Evolutionary conservation across 2,888 invertebrate species (phyloP), one percentile per base, ranked within the genome.

Genomic region (Cyclophora albipunctata): DNA sequence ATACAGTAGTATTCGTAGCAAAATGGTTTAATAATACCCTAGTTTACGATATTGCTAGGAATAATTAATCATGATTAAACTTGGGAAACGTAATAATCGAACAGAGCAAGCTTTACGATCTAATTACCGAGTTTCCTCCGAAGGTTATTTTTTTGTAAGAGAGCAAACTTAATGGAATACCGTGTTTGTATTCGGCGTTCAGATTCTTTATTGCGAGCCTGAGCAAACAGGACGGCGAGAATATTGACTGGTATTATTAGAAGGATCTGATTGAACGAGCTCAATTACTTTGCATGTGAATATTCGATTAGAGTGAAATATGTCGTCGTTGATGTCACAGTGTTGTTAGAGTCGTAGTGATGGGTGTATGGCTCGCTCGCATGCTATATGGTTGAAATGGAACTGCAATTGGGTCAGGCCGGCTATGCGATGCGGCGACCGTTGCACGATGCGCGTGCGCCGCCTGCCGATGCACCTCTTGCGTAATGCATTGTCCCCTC

Each of bases 371-470:
- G n/a, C n/a, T n/a, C 34, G 43, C 34, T 20, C 43, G 20, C 5
- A 37, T 37, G 46, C 51, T 47, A 52, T 53, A 53, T 45, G 48
- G 65, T 63, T 71, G 73, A 75, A 78, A 74, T 76, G 66, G 78
- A 78, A 74, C 60, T 69, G 73, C 77, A 81, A 79, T 76, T 87
- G 72, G 86, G 86, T 85, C 86, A 83, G 64, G 75, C 69, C 63
- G 71, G 71, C 75, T 75, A 71, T 69, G 69, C 37, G 67, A 69
- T 63, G 60, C 67, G 63, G 56, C 71, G 75, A 86, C 87, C 84
- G 87, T 86, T 87, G 82, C 62, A 63, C 65, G 66, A 34, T 66
- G 78, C 73, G 81, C 87, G 83, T 86, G 86, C 64, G 70, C 50
- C 51, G 84, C 70, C 57, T 86, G 63, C 69, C 64, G 73, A 87